Percentiles rank a stretch among this genome's conserved stretches.
Conservation (phyloP, 2,888 invertebrate species). For the Uloborus plumipes region DNA sequence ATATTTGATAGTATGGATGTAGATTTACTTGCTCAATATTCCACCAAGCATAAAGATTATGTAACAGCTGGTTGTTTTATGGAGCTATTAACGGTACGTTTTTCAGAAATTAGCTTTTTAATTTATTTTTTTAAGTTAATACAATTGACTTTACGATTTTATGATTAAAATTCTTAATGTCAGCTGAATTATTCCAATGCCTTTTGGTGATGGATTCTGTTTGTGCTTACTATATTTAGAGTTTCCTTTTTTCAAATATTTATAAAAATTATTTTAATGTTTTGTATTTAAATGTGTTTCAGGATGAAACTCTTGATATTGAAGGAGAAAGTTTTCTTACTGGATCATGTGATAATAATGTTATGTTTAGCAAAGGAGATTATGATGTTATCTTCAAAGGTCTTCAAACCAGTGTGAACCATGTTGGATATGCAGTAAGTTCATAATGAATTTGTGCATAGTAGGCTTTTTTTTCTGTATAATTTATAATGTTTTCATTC, state of each 20-base stretch:
- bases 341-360: conserved; percentile 49
- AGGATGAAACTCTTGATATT: background rate
- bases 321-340: conserved; percentile 7
- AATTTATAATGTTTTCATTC: too few relatives aligned
- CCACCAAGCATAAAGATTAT: conserved; percentile 36
- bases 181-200: too few relatives aligned
- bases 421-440: conserved; percentile 30
- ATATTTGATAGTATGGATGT: conserved; percentile 4
- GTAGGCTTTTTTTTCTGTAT: background rate
- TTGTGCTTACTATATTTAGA: too few relatives aligned
- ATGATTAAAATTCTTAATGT: too few relatives aligned
- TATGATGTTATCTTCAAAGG: conserved; percentile 14
- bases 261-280: too few relatives aligned
- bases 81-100: too few relatives aligned
- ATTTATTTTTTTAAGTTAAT: too few relatives aligned
- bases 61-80: conserved; percentile 18
- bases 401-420: conserved; percentile 26
- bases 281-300: background rate
- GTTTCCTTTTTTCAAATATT: too few relatives aligned
- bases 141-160: too few relatives aligned
- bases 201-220: too few relatives aligned
- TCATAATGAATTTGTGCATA: background rate
- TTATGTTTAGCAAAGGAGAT: conserved; percentile 16
- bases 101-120: too few relatives aligned
- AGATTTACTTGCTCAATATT: conserved; percentile 1